Conservation (phyloP, 2,797 vertebrate genomes). For the Xerus rutilus region DNA sequence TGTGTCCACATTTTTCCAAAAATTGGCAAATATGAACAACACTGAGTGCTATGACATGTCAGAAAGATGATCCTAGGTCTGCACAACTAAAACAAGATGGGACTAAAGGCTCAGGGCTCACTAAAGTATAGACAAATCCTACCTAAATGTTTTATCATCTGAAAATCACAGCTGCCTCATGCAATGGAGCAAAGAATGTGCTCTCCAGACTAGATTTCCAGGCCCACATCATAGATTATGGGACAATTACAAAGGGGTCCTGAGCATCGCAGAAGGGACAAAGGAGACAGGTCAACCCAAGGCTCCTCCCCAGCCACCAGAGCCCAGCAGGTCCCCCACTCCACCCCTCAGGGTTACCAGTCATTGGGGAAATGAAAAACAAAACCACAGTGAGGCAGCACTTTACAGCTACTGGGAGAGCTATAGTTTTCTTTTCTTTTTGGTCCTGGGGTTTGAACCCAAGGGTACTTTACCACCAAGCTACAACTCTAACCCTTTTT, state of each 20-base stretch:
- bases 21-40: background rate
- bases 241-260: background rate
- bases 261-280: background rate
- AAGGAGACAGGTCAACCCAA: background rate
- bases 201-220: background rate
- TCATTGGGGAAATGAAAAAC: background rate
- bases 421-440: background rate
- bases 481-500: too few species aligned
- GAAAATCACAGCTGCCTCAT: background rate
- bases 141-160: background rate
- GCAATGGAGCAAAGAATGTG: background rate
- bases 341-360: background rate
- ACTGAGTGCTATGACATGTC: background rate
- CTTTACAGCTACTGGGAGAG: too few species aligned
- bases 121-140: background rate
- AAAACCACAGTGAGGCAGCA: background rate
- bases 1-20: background rate
- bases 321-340: background rate
- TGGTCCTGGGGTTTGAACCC: too few species aligned
- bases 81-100: background rate
- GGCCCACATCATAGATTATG: background rate
- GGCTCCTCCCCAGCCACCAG: too few species aligned
- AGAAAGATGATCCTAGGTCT: background rate
- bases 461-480: too few species aligned
- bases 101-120: background rate